A percentile compares a stretch with the other conserved stretches of the same genome.
phyloP scores from a whole-genome alignment of 2,888 invertebrate species.

The Synergus japonicus region DNA sequence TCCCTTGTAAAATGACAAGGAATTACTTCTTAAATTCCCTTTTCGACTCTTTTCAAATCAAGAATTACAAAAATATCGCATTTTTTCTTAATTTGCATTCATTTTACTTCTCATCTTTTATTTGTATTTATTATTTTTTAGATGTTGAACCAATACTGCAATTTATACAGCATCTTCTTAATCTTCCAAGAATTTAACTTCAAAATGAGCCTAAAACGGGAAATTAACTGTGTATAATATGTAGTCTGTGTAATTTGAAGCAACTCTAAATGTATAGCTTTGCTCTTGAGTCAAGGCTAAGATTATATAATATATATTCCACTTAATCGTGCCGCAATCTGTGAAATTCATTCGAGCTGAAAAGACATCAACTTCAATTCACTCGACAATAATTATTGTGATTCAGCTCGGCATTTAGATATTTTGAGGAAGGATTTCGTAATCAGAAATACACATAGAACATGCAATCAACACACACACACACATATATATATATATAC shows the following conservation, averaged over 20 bases:
- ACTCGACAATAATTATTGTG: slow-evolving; percentile 34
- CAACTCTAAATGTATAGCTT: no score
- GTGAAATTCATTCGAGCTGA: slow-evolving; percentile 12
- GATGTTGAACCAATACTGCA: no score
- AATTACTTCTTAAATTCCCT: neutral
- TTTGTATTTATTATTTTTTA: no score
- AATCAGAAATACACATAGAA: slow-evolving; percentile 14
- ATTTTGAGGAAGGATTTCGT: slow-evolving; percentile 10
- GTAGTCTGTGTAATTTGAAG: no score
- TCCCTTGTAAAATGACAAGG: neutral
- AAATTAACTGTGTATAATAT: neutral
- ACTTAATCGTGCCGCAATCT: slow-evolving; percentile 14
- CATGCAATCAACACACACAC: neutral
- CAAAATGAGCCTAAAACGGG: neutral
- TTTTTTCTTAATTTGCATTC: no score
- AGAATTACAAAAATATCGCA: neutral
- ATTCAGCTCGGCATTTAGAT: slow-evolving; percentile 26
- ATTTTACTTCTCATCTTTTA: no score
- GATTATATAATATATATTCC: neutral
- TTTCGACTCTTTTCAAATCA: neutral
- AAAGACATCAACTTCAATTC: slow-evolving; percentile 36
- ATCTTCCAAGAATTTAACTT: no score
- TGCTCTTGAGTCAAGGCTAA: neutral
- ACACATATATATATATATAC: no score
- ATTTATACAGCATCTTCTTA: no score